Conservation (phyloP, 64 coral and sea anemone genomes). For the Pachyseris speciosa region DNA sequence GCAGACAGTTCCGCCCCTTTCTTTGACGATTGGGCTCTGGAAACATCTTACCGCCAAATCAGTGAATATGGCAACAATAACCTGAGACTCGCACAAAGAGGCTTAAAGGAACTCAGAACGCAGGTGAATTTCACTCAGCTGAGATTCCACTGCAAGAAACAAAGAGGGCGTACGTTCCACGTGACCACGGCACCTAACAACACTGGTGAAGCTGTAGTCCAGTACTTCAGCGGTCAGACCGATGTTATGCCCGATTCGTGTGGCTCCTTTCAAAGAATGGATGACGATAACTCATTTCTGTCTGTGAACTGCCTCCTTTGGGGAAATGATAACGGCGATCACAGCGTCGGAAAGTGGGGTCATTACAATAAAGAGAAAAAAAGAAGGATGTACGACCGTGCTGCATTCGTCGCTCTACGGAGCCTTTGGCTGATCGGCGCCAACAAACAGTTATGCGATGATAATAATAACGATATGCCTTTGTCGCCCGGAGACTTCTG, state of each 20-base stretch:
- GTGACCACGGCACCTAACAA: neutral
- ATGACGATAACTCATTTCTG: neutral
- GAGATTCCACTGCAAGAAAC: conserved; percentile 40
- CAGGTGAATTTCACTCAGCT: conserved; percentile 8
- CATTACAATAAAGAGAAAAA: neutral
- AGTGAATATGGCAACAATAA: neutral
- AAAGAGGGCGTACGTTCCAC: neutral
- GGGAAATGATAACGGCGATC: neutral
- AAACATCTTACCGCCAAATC: neutral
- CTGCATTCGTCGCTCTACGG: neutral
- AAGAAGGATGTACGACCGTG: neutral
- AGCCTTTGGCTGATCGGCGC: neutral
- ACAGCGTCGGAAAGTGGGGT: neutral
- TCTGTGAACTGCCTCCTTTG: neutral
- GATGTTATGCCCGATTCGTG: neutral
- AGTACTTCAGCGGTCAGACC: neutral
- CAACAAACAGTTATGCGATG: neutral
- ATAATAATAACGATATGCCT: neutral
- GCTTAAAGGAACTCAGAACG: neutral
- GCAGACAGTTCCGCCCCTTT: neutral
- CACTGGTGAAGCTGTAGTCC: neutral
- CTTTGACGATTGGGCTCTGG: neutral
- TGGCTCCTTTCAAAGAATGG: neutral
- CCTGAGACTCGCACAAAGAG: neutral
- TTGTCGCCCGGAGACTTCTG: neutral